phyloP scores from a whole-genome alignment of 2,113 vertebrate genomes.

The Amphiprion percula region DNA sequence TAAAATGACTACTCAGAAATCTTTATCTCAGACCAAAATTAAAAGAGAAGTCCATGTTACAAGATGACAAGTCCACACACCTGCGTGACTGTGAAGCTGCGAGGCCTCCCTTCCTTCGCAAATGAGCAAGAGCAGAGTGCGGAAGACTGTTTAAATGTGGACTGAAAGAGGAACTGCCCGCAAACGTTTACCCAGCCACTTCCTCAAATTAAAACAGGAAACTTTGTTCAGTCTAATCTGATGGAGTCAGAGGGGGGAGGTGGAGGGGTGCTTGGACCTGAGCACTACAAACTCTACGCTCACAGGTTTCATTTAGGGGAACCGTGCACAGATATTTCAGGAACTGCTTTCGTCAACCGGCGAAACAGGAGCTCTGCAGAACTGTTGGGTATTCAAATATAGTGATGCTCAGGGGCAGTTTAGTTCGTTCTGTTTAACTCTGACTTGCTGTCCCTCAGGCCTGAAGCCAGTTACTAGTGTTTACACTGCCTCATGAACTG shows the following conservation, averaged over 20 bases:
- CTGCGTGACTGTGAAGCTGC: slow-evolving; percentile 53
- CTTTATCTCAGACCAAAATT: neutral
- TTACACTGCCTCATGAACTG: neutral
- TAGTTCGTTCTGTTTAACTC: neutral
- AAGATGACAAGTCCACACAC: slow-evolving; percentile 58
- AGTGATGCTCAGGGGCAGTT: neutral
- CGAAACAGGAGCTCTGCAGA: slow-evolving; percentile 4
- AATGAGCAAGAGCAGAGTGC: slow-evolving; percentile 49
- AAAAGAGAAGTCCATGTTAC: neutral
- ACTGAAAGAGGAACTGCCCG: slow-evolving; percentile 82
- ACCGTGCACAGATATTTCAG: slow-evolving; percentile 47
- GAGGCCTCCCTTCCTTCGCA: slow-evolving; percentile 21
- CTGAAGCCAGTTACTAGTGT: neutral
- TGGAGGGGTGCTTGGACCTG: slow-evolving; percentile 20
- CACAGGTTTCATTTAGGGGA: slow-evolving; percentile 53
- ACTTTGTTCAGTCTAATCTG: slow-evolving; percentile 66
- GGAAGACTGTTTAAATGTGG: slow-evolving; percentile 74
- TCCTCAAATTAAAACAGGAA: slow-evolving; percentile 82
- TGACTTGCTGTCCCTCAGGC: neutral
- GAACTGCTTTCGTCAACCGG: slow-evolving; percentile 44
- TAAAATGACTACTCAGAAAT: neutral
- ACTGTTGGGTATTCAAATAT: slow-evolving; percentile 32
- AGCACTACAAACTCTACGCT: slow-evolving; percentile 1
- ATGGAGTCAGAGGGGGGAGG: neutral
- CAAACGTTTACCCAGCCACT: slow-evolving; percentile 77